A percentile compares a stretch with the other conserved stretches of the same genome.
These are phyloP conservation scores for Oryzias woworae DNA, from an alignment of 2,113 vertebrate species.

Conservation along the genomic window DNA sequence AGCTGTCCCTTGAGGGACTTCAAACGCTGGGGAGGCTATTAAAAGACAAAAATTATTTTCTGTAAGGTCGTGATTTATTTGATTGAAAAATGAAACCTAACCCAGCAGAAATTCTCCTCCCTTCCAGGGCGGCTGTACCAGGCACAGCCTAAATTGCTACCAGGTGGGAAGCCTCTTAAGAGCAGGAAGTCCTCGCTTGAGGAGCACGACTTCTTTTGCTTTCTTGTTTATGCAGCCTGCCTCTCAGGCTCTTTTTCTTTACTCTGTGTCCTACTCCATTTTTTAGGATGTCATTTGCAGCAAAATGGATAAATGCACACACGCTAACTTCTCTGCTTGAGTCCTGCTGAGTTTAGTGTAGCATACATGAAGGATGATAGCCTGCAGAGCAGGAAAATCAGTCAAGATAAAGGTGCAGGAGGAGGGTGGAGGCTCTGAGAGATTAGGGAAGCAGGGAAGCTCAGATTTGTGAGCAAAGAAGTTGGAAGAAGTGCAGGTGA, in stretches of 20 bases:
- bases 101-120: constrained; percentile 71
- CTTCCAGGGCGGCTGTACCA: constrained; percentile 61
- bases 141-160: constrained; percentile 67
- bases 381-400: constrained; percentile 20
- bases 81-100: constrained; percentile 81
- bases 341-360: constrained; percentile 7
- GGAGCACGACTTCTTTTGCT: constrained; percentile 22
- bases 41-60: constrained; percentile 78
- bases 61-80: constrained; percentile 78
- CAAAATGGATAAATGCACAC: constrained; percentile 19
- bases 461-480: constrained; percentile 23
- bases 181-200: constrained; percentile 33
- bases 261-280: neutral
- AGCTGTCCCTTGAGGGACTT: constrained; percentile 65
- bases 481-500: constrained; percentile 19
- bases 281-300: neutral
- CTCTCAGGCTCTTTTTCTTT: constrained; percentile 12
- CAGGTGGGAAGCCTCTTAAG: constrained; percentile 71
- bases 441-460: constrained; percentile 25
- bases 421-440: constrained; percentile 20
- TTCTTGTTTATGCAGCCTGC: constrained; percentile 34
- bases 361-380: neutral
- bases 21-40: constrained; percentile 74
- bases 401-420: constrained; percentile 26
- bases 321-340: constrained; percentile 3